These are phyloP conservation scores for Pelochelys cantorii DNA, from an alignment of 2,797 vertebrate species.

Conservation along the genomic window DNA sequence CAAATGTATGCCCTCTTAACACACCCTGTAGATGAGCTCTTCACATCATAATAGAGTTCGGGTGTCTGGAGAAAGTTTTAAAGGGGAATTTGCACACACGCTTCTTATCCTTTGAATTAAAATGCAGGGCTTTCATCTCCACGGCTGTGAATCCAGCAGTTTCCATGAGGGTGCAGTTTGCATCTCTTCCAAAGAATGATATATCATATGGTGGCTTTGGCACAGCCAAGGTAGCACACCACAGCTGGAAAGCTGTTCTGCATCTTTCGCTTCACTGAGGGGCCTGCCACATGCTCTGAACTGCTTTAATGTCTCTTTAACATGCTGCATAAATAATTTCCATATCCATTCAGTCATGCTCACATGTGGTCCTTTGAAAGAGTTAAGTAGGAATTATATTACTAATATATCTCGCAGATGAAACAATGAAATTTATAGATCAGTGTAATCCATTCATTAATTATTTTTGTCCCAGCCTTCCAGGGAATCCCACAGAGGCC, in stretches of 20 bases:
- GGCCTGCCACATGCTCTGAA: conserved; percentile 63
- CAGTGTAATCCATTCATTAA: conserved; percentile 78
- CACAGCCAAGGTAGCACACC: conserved; percentile 42
- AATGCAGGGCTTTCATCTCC: neutral
- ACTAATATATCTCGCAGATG: conserved; percentile 74
- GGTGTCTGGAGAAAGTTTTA: neutral
- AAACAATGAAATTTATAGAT: conserved; percentile 79
- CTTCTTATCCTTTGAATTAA: neutral
- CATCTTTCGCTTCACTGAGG: conserved; percentile 40
- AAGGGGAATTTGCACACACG: neutral
- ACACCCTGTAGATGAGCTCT: neutral
- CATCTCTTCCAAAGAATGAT: conserved; percentile 19
- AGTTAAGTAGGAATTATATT: conserved; percentile 75
- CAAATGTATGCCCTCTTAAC: neutral
- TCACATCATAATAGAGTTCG: neutral
- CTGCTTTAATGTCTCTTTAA: conserved; percentile 69
- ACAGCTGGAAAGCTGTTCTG: conserved; percentile 69
- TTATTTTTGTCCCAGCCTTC: conserved; percentile 76
- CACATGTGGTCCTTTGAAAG: conserved; percentile 77
- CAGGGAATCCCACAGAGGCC: conserved; percentile 68
- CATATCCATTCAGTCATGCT: conserved; percentile 52
- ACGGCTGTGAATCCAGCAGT: neutral
- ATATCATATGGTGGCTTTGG: conserved; percentile 64
- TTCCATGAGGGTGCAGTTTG: neutral
- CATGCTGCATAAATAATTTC: conserved; percentile 71